Percentiles rank a stretch among this genome's conserved stretches.
Conservation (phyloP, 2,797 vertebrate genomes). For the Percopsis omiscomaycus region DNA sequence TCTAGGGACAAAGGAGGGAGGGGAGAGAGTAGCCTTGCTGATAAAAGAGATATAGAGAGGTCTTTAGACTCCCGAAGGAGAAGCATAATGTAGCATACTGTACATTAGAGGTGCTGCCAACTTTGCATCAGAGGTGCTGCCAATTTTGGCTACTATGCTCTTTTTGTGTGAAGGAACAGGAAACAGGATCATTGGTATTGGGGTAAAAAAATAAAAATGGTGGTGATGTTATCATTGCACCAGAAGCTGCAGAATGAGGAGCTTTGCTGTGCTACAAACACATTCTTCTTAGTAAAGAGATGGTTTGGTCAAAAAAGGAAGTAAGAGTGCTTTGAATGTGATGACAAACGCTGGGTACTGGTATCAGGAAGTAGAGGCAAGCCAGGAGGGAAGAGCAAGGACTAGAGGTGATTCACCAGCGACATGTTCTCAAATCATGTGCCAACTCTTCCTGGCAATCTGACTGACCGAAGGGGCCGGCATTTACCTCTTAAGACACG, state of each 20-base stretch:
- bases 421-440: slow-evolving; percentile 66
- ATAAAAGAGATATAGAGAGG: slow-evolving; percentile 16
- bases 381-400: slow-evolving; percentile 59
- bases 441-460: slow-evolving; percentile 42
- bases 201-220: slow-evolving; percentile 7
- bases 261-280: slow-evolving; percentile 42
- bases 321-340: slow-evolving; percentile 35
- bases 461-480: slow-evolving; percentile 36
- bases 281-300: slow-evolving; percentile 38
- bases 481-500: slow-evolving; percentile 1
- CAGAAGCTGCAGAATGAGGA: slow-evolving; percentile 46
- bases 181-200: slow-evolving; percentile 29
- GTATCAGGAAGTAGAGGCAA: slow-evolving; percentile 49
- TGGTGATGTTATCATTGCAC: slow-evolving; percentile 28
- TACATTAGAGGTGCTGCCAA: slow-evolving; percentile 11
- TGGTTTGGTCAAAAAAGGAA: slow-evolving; percentile 51
- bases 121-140: slow-evolving; percentile 32
- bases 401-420: slow-evolving; percentile 69
- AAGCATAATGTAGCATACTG: slow-evolving; percentile 41
- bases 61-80: slow-evolving; percentile 39
- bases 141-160: slow-evolving; percentile 33
- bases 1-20: slow-evolving; percentile 33
- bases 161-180: slow-evolving; percentile 33
- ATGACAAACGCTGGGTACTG: slow-evolving; percentile 39
- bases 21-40: slow-evolving; percentile 38